phyloP scores from a whole-genome alignment of 2,797 vertebrate species.

The Knipowitschia caucasica region DNA sequence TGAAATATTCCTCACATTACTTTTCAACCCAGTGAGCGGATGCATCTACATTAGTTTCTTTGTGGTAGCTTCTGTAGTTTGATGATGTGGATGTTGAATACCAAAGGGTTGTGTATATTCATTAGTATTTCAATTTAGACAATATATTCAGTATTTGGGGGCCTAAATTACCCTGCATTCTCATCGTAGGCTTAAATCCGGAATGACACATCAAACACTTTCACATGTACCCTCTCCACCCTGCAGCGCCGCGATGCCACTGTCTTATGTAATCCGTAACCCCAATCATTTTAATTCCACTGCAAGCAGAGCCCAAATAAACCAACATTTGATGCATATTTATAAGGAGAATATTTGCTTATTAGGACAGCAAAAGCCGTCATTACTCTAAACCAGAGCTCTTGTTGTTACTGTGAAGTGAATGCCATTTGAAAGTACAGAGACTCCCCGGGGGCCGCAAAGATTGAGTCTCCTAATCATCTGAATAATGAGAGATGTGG shows the following conservation, averaged over 20 bases:
- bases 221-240: not conserved
- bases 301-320: slow-evolving; percentile 9
- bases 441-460: slow-evolving; percentile 19
- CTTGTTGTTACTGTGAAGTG: slow-evolving; percentile 17
- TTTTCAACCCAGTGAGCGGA: no score
- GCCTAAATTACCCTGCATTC: not conserved
- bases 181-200: not conserved
- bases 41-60: not conserved
- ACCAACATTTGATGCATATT: slow-evolving; percentile 57
- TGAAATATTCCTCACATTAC: not conserved
- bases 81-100: not conserved
- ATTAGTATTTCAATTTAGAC: not conserved
- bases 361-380: slow-evolving; percentile 51
- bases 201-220: slow-evolving; percentile 7
- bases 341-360: slow-evolving; percentile 53
- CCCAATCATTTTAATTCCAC: slow-evolving; percentile 23
- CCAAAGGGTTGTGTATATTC: not conserved
- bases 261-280: slow-evolving; percentile 37
- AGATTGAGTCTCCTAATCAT: slow-evolving; percentile 35
- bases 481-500: slow-evolving; percentile 42
- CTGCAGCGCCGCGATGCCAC: not conserved
- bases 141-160: not conserved
- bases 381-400: slow-evolving; percentile 25
- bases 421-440: slow-evolving; percentile 3
- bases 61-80: not conserved